These are phyloP conservation scores for Pandemis heparana DNA, from an alignment of 2,888 invertebrate species.

Conservation along the genomic window DNA sequence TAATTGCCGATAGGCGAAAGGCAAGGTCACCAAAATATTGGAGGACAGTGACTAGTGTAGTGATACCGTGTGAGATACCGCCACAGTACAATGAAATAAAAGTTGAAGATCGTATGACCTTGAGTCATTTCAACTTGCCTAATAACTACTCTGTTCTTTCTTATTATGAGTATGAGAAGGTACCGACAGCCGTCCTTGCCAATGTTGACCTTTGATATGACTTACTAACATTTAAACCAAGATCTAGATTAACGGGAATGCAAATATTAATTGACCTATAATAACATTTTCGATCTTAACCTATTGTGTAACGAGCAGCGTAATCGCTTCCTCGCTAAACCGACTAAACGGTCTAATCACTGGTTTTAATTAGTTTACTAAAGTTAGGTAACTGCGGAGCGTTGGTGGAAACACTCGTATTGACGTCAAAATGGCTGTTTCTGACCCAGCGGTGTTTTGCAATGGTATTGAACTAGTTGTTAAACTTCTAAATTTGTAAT, in stretches of 20 bases:
- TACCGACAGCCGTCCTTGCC: slow-evolving; percentile 2
- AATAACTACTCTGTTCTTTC: neutral
- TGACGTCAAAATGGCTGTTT: slow-evolving; percentile 39
- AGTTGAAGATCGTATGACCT: neutral
- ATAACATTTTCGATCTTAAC: slow-evolving; percentile 32
- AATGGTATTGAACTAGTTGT: slow-evolving; percentile 31
- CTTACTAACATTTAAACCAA: neutral
- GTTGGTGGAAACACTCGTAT: slow-evolving; percentile 28
- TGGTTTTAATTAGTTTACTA: slow-evolving; percentile 45
- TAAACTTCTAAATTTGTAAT: slow-evolving; percentile 29
- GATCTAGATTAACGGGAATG: neutral
- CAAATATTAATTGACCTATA: slow-evolving; percentile 34
- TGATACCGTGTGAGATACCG: too few relatives aligned
- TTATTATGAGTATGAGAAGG: neutral
- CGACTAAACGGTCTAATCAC: slow-evolving; percentile 57
- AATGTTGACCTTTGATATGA: neutral
- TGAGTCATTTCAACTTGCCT: neutral
- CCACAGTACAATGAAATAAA: neutral
- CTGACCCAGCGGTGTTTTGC: slow-evolving; percentile 38
- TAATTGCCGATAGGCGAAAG: too few relatives aligned
- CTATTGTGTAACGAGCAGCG: slow-evolving; percentile 38
- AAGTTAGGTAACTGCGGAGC: slow-evolving; percentile 30
- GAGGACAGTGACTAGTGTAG: too few relatives aligned
- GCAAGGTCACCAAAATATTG: too few relatives aligned
- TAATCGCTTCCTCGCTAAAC: slow-evolving; percentile 44